Evolutionary conservation across 2,797 vertebrate species (phyloP), one percentile per base, ranked within the genome.

Genomic region (Hyperoplus lanceolatus): DNA sequence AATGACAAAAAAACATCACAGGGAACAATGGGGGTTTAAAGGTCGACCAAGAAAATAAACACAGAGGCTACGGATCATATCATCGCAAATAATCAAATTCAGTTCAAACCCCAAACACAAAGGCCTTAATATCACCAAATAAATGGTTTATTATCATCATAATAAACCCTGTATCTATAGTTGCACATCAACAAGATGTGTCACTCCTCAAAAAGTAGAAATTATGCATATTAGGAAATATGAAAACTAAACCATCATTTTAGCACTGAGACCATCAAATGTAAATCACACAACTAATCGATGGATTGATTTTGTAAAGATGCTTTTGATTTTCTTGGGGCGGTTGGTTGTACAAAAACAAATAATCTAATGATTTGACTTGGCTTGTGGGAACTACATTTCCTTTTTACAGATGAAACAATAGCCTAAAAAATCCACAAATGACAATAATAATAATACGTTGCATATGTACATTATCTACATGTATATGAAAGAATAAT

Each of bases 1-100:
- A 67, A 75, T 56, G 72, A 73, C 58, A 74, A 61, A 71, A 41
- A 61, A 16, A 45, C 16, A 4, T 72, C 55, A 63, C 41, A 36
- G 54, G 15, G 50, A 87, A 78, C 49, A 79, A 77, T 13, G 38
- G 42, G 41, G 13, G 51, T 45, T 75, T 65, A 80, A 80, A 83
- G 62, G 75, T 29, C 68, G 73, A 53, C 0, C 5, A 10, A 71
- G 56, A 81, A 69, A 50, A 67, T 10, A 42, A 39, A 79, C 70
- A 16, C 10, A 43, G n/a, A 65, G 7, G 18, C 56, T 51, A 16
- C 62, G 36, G 21, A 42, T 67, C 51, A 16, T 21, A 51, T 53
- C 29, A 53, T 6, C 14, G 10, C 5, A 49, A 65, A 64, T 42
- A 13, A 65, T n/a, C 54, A 67, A 13, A 67, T 42, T 56, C 36